A percentile compares a stretch with the other conserved stretches of the same genome.
Conservation (phyloP, 2,797 vertebrate genomes). For the Cyprinodon diabolis region DNA sequence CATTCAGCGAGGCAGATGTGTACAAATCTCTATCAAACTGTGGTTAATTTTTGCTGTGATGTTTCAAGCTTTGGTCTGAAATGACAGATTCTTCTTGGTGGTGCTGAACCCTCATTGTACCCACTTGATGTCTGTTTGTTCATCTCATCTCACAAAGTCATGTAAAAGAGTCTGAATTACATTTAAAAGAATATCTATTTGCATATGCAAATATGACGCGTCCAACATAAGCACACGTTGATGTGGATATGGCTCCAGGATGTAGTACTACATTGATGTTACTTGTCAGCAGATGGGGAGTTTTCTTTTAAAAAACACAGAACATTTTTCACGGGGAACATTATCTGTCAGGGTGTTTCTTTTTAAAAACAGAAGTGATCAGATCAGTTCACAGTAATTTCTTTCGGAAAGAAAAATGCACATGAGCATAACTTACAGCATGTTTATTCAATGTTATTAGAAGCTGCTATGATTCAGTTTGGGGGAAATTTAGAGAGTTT, state of each 20-base stretch:
- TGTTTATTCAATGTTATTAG: slow-evolving; percentile 72
- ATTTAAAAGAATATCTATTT: slow-evolving; percentile 59
- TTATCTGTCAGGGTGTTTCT: slow-evolving; percentile 75
- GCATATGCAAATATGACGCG: slow-evolving; percentile 78
- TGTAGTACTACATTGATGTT: slow-evolving; percentile 79
- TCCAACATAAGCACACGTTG: slow-evolving; percentile 75
- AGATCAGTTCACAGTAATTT: slow-evolving; percentile 74
- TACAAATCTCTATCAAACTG: slow-evolving; percentile 75
- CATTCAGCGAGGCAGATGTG: slow-evolving; percentile 66
- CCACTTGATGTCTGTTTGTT: slow-evolving; percentile 79
- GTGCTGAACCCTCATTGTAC: slow-evolving; percentile 68
- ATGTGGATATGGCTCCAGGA: slow-evolving; percentile 77
- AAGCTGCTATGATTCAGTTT: slow-evolving; percentile 72
- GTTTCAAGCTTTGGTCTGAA: slow-evolving; percentile 67
- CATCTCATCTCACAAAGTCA: slow-evolving; percentile 75
- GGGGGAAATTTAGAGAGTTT: slow-evolving; percentile 63
- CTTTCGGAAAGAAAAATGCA: slow-evolving; percentile 66
- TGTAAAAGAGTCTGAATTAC: slow-evolving; percentile 74
- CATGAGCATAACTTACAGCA: slow-evolving; percentile 73
- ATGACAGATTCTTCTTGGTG: slow-evolving; percentile 73
- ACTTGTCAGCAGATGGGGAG: slow-evolving; percentile 73
- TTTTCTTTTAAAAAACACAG: slow-evolving; percentile 76
- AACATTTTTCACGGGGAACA: slow-evolving; percentile 78
- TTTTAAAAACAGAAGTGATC: slow-evolving; percentile 70
- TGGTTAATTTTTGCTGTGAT: slow-evolving; percentile 71